Evolutionary conservation across 2,888 invertebrate species (phyloP), one percentile per base, ranked within the genome.

Genomic region (Halocaridina rubra): DNA sequence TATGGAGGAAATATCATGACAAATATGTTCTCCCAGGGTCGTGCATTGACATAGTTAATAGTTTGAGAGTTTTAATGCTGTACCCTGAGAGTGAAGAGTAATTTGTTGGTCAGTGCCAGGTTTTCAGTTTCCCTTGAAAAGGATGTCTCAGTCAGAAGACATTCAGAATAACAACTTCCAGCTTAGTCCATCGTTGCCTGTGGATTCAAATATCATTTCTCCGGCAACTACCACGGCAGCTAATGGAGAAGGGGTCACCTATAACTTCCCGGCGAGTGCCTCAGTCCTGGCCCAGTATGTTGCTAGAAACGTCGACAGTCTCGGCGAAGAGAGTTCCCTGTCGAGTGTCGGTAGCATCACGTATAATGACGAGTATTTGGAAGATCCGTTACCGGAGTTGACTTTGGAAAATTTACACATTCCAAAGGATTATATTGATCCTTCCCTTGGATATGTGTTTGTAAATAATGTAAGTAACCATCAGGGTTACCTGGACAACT

Each of bases 341-440:
- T 67, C 57, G 13, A 84, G 82, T 27, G 46, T 84, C 8, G 76
- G 79, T 16, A 82, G 81, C 67, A 76, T 81, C 29, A 80, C 84
- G 0, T 46, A 81, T 24, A 72, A 80, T 19, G 88, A 84, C 13
- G 86, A 87, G 53, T 88, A 85, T 59, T 59, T 86, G 46, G 88
- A 88, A 59, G 87, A 87, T 76, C 80, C 85, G 13, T 74, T 82
- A 61, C 80, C 78, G n/a, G 88, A 88, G 39, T 74, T 88, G 33
- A 87, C 81, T 30, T 74, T 85, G 27, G 76, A 82, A 19, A 81
- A 80, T 10, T 59, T 88, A 19, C 78, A 80, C 53, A 64, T 84
- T 22, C 82, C 82, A 2, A 61, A 81, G 24, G 87, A 87, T 13
- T 87, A 87, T 53, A 75, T 57, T 13, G 87, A 87, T 72, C 87